Evolutionary conservation across 2,888 invertebrate species (phyloP), one percentile per base, ranked within the genome.

Genomic region (Ectemnius lituratus): DNA sequence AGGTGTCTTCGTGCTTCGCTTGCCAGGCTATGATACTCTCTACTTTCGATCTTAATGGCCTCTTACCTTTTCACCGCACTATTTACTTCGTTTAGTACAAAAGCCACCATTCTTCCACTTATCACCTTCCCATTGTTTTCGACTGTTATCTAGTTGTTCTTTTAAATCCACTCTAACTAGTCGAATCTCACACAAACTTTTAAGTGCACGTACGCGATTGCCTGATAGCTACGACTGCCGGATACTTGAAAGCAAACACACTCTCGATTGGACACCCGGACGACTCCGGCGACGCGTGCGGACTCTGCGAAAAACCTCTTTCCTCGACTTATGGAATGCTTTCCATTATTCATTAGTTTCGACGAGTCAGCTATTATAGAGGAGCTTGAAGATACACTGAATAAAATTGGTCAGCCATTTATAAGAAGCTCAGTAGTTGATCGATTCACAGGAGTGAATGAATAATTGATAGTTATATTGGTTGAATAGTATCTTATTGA

Each of bases 21-120:
- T 14, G 47, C n/a, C n/a, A 18, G 63, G 23, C 13, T 46, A 14
- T 52, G 66, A 60, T 64, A 72, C 52, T 72, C 52, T 72, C 70
- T 65, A 78, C 78, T 78, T 78, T 78, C 78, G 76, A 78, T 78
- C 76, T 78, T 67, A 64, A 75, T 62, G 52, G 8, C 5, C 52
- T 52, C 52, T 70, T 67, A 61, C 57, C 69, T 59, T 70, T 67
- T 66, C 60, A 62, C 16, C 1, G n/a, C n/a, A 16, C 52, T 52
- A 52, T 5, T 14, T 52, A 52, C 52, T 16, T 52, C 5, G 4
- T 52, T 52, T 13, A 14, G 5, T 13, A 14, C 16, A 16, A 1
- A 13, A 6, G 16, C 16, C 6, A 5, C 52, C 52, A 52, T 52
- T 56, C 59, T 62, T 28, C 47, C 28, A 61, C 46, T 23, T 47